Percentiles rank a stretch among this genome's conserved stretches.
These are phyloP conservation scores for Scelioninae gen. 1 DNA, from an alignment of 2,888 invertebrate genomes.

Conservation along the genomic window DNA sequence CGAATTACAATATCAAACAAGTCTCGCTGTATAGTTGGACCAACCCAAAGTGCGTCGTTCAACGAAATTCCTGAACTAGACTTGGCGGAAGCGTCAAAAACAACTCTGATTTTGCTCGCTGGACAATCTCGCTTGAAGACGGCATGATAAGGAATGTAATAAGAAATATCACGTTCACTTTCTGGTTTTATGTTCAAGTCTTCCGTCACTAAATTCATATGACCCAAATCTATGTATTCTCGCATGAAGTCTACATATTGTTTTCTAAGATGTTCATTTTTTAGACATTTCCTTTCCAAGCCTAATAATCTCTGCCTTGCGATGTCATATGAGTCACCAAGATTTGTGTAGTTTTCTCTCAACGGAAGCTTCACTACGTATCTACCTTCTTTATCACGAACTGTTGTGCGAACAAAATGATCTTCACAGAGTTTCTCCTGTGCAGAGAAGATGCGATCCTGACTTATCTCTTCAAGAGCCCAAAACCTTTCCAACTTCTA, in stretches of 20 bases:
- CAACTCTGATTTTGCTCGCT: constrained; percentile 75
- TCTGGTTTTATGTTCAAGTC: background rate
- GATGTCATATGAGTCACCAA: constrained; percentile 29
- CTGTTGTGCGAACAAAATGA: constrained; percentile 48
- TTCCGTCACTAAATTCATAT: constrained; percentile 51
- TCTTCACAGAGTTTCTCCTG: constrained; percentile 69
- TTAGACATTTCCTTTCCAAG: constrained; percentile 21
- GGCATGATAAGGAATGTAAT: constrained; percentile 77
- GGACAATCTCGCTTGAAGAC: constrained; percentile 72
- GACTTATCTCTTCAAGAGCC: constrained; percentile 70
- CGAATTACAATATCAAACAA: constrained; percentile 71
- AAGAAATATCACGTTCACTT: background rate
- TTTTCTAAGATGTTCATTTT: constrained; percentile 12
- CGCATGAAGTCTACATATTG: constrained; percentile 33
- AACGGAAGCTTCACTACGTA: constrained; percentile 44
- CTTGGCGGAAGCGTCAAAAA: constrained; percentile 77
- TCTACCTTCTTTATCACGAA: constrained; percentile 52
- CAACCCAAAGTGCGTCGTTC: constrained; percentile 74
- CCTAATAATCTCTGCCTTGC: constrained; percentile 30
- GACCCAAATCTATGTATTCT: constrained; percentile 65
- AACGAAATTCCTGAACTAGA: constrained; percentile 72
- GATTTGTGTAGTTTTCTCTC: constrained; percentile 17
- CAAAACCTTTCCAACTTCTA: constrained; percentile 58
- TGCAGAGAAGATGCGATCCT: constrained; percentile 9
- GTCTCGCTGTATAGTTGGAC: constrained; percentile 73